Conservation (phyloP, 2,113 vertebrate species). For the Rana temporaria region DNA sequence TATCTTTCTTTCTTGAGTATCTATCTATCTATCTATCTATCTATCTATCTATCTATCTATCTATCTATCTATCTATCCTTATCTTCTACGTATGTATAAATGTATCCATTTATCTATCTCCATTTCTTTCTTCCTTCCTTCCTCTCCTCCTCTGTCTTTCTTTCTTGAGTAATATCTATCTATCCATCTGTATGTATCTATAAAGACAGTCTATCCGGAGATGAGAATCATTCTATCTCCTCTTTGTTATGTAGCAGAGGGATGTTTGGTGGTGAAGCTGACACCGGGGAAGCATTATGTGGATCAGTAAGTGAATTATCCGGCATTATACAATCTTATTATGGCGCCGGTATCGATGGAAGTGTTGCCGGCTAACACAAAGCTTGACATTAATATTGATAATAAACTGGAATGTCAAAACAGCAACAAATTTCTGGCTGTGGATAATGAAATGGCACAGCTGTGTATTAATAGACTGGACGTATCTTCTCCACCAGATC, state of each 20-base stretch:
- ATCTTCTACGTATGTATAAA: too few species aligned
- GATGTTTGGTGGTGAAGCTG: constrained; percentile 2
- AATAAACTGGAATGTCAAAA: constrained; percentile 40
- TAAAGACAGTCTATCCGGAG: background rate
- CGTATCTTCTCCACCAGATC: background rate
- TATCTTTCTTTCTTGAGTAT: too few species aligned
- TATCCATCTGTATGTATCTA: too few species aligned
- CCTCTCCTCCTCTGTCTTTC: too few species aligned
- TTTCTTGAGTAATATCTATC: too few species aligned
- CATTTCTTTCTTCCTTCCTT: too few species aligned
- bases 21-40: too few species aligned
- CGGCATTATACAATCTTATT: constrained; percentile 3
- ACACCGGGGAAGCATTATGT: constrained; percentile 17
- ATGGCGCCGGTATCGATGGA: constrained; percentile 32
- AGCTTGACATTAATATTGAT: constrained; percentile 48
- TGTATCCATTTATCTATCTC: too few species aligned
- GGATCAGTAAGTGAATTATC: constrained; percentile 41
- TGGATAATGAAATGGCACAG: constrained; percentile 31
- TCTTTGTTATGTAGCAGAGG: background rate
- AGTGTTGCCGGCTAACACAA: constrained; percentile 40
- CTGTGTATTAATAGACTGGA: constrained; percentile 11
- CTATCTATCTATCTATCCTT: too few species aligned
- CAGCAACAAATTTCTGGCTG: constrained; percentile 14
- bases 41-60: too few species aligned
- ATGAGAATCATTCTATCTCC: background rate